Evolutionary conservation across 2,113 vertebrate genomes (phyloP).

Genomic region (Lasiurus borealis): DNA sequence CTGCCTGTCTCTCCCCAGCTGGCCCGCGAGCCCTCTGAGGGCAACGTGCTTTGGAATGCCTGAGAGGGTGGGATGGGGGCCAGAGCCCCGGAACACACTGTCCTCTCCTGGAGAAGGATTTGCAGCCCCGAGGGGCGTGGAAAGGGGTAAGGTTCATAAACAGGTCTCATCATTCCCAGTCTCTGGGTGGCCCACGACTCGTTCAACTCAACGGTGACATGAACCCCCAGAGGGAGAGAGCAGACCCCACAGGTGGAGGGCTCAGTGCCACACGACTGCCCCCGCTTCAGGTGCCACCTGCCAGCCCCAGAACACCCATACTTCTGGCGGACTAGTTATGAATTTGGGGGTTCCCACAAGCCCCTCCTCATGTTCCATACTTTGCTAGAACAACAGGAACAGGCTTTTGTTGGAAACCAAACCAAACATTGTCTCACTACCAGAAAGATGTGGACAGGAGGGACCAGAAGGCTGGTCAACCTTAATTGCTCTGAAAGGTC

Average conservation of each 20-base stretch:
- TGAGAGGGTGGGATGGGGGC: background rate
- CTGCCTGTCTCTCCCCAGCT: too few relatives aligned
- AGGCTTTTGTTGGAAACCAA: too few relatives aligned
- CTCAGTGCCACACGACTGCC: background rate
- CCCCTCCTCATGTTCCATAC: background rate
- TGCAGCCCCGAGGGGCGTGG: accelerated
- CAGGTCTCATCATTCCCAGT: background rate
- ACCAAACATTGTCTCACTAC: too few relatives aligned
- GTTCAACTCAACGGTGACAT: background rate
- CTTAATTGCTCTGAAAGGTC: too few relatives aligned
- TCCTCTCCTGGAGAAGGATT: background rate
- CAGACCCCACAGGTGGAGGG: background rate
- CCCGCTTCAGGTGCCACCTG: background rate
- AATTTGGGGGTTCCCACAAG: too few relatives aligned
- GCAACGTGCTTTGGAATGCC: background rate
- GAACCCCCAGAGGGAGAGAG: accelerated
- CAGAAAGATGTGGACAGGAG: too few relatives aligned
- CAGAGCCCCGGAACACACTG: background rate
- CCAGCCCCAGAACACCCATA: background rate
- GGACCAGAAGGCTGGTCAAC: too few relatives aligned
- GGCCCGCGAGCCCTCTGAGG: background rate
- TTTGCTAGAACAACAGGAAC: background rate
- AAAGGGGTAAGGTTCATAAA: background rate
- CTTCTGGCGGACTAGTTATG: background rate
- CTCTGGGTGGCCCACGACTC: background rate